Evolutionary conservation across 2,113 vertebrate species (phyloP).

Genomic region (Seriola aureovittata): DNA sequence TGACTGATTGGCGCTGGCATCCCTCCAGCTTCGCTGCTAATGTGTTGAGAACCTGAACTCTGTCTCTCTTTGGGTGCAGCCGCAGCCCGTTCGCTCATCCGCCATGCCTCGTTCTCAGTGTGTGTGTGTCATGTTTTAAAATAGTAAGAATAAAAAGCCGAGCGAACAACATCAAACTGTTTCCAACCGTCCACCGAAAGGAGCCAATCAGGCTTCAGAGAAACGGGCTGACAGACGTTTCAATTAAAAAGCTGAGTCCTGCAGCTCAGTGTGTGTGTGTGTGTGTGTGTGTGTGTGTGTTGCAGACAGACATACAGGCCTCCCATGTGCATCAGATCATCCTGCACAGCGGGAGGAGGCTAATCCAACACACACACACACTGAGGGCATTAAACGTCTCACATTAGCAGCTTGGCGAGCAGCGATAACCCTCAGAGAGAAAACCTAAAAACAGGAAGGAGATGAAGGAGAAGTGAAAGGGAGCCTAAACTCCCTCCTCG

Average conservation of each 20-base stretch:
- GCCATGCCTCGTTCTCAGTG: too few species aligned
- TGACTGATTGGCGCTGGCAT: not conserved
- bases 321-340: slow-evolving; percentile 67
- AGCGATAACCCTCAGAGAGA: slow-evolving; percentile 56
- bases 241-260: slow-evolving; percentile 30
- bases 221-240: slow-evolving; percentile 25
- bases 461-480: slow-evolving; percentile 10
- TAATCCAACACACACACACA: slow-evolving; percentile 65
- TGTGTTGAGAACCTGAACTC: too few species aligned
- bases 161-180: not conserved
- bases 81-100: not conserved
- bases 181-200: not conserved
- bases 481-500: not conserved
- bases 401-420: slow-evolving; percentile 60
- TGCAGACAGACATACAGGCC: slow-evolving; percentile 35
- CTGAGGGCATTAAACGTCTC: slow-evolving; percentile 64
- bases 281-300: slow-evolving; percentile 33
- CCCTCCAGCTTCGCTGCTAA: too few species aligned
- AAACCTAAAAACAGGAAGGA: slow-evolving; percentile 25
- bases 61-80: not conserved
- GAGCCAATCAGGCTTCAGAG: slow-evolving; percentile 28
- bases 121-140: not conserved
- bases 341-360: slow-evolving; percentile 62
- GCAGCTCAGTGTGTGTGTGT: slow-evolving; percentile 15
- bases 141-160: not conserved